Evolutionary conservation across 2,888 invertebrate species (phyloP), one percentile per base, ranked within the genome.

Genomic region (Harpalus rubripes): DNA sequence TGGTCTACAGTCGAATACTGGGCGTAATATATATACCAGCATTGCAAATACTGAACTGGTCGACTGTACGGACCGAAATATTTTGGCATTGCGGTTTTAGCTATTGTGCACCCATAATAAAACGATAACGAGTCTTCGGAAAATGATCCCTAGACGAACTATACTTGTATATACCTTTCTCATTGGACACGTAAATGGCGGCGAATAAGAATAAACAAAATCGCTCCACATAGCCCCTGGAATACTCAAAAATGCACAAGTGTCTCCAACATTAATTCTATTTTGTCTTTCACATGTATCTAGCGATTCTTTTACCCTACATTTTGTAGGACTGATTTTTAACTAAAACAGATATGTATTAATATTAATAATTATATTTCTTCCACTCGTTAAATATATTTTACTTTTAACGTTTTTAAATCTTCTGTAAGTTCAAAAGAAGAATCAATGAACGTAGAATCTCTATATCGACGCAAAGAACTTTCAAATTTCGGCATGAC

Each of bases 401-500:
- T 6, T 68, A 68, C 68, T 32, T 39, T 32, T 15, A 68, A 12
- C 4, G 68, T 6, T 7, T 15, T n/a, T 1, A 68, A 2, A 15
- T 68, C 68, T 74, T 74, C 44, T 16, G 52, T 74, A 16, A 74
- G 44, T 18, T 74, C 72, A 74, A 74, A 44, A 44, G 41, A 74
- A 8, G 44, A 41, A 74, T 74, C 72, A 1, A 74, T 18, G 7
- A 8, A 15, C 6, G 7, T 39, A 15, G 8, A 18, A 18, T 74
- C 18, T 12, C 52, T 41, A 7, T 18, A 41, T 16, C 18, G 44
- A 4, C 44, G 41, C 8, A 44, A 7, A 15, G 10, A 1, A 44
- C 44, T 74, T 74, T 44, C 18, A 74, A 44, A 74, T 8, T 74
- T 44, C 6, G 18, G 16, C 41, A 74, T 74, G 7, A 44, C 16